Evolutionary conservation across 1,140 invertebrate genomes (phyloP), one percentile per base, ranked within the genome.

Genomic region (Limonius californicus): DNA sequence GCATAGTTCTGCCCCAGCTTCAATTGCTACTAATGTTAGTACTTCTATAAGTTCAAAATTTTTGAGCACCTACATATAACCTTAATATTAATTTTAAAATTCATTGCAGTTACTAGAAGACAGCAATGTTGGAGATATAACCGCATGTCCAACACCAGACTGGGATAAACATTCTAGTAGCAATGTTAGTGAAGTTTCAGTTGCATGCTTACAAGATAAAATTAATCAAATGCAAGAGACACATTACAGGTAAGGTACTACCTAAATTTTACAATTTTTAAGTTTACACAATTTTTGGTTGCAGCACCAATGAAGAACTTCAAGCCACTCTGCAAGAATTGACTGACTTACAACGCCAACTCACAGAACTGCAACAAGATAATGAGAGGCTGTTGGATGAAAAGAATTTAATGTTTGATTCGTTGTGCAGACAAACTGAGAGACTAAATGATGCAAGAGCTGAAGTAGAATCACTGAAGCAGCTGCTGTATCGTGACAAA

Each of bases 271-370:
- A 35, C 21, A 32, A 16, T 53, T 23, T 53, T 53, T 53, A 20
- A 53, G 42, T 15, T 18, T 45, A 27, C 9, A 4, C 3, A 27
- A 27, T 9, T 27, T 27, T n/a, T n/a, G 11, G 6, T 62, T 50
- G 9, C 68, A 88, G 89, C 54, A 97, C 94, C n/a, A 95, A 92
- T 74, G 94, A 97, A 79, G 95, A 97, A 77, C 80, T 97, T 0
- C 94, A 97, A 79, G 95, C 94, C 0, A 97, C 94, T 0, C 81
- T 97, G 42, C 94, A 95, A 69, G 94, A 97, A 78, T 78, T 97
- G 57, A 89, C 91, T 30, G 94, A 97, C 76, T 79, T 97, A 27
- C 93, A 91, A 77, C 83, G 87, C 19, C 91, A 94, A 76, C 80
- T 96, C 55, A 86, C 85, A 7, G 92, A 95, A 71, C 82, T 95